These are phyloP conservation scores for Diplogasteroides magnus DNA, from an alignment of 1,140 invertebrate species.

Conservation along the genomic window DNA sequence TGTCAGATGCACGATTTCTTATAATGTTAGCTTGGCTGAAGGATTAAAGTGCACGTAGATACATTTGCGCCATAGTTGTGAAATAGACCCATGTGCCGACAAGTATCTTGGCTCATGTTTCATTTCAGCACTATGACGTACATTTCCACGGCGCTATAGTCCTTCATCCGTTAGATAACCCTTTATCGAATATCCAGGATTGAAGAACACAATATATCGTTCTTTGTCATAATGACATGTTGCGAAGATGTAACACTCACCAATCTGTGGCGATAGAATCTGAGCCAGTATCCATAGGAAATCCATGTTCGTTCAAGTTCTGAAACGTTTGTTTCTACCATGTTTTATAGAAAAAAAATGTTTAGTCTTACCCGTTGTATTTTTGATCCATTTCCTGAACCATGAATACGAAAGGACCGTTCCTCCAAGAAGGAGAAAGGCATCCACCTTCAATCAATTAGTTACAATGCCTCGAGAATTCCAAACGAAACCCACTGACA, in stretches of 20 bases:
- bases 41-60: too few species aligned
- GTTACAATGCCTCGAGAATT: background rate
- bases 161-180: background rate
- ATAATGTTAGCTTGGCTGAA: too few species aligned
- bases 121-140: too few species aligned
- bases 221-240: background rate
- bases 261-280: slow-evolving; percentile 50
- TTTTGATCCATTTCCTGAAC: slow-evolving; percentile 55
- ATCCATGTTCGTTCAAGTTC: slow-evolving; percentile 49
- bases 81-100: too few species aligned
- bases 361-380: slow-evolving; percentile 39
- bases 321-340: slow-evolving; percentile 16
- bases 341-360: slow-evolving; percentile 13
- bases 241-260: background rate
- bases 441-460: slow-evolving; percentile 30
- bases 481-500: slow-evolving; percentile 27
- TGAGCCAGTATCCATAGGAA: slow-evolving; percentile 50
- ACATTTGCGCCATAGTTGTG: too few species aligned
- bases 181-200: background rate
- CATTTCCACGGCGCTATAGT: too few species aligned
- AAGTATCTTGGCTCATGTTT: too few species aligned
- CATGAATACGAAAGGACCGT: slow-evolving; percentile 49
- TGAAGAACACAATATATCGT: background rate
- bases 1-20: too few species aligned
- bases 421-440: slow-evolving; percentile 47